Conservation (phyloP, 2,888 invertebrate species). For the Pachliopta kotzebuea region DNA sequence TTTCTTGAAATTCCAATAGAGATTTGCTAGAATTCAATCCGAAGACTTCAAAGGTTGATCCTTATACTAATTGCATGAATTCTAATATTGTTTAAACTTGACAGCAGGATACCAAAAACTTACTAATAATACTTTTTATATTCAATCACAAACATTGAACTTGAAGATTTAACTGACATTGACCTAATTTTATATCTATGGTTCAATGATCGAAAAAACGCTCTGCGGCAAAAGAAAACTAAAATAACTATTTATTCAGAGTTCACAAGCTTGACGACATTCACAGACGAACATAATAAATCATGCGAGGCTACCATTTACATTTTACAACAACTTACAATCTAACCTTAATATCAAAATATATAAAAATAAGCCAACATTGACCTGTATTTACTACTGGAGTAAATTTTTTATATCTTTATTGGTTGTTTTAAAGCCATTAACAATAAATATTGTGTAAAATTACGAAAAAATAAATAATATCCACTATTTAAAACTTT, state of each 20-base stretch:
- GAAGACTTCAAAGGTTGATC: neutral
- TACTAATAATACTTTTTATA: constrained; percentile 28
- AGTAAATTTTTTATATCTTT: neutral
- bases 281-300: constrained; percentile 14
- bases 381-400: neutral
- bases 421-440: neutral
- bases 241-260: constrained; percentile 19
- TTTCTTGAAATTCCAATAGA: neutral
- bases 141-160: constrained; percentile 53
- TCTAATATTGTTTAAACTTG: neutral
- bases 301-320: constrained; percentile 3
- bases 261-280: constrained; percentile 9
- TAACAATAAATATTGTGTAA: neutral
- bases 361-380: neutral
- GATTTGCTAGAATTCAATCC: neutral
- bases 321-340: constrained; percentile 1
- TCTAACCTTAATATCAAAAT: neutral
- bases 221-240: constrained; percentile 22
- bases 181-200: constrained; percentile 60
- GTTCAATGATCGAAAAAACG: constrained; percentile 50
- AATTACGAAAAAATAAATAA: neutral
- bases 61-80: neutral
- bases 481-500: neutral
- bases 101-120: constrained; percentile 11
- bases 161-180: constrained; percentile 50